Base-by-base conservation (phyloP, 2,797 vertebrate species). In the Macrochelys suwanniensis region DNA sequence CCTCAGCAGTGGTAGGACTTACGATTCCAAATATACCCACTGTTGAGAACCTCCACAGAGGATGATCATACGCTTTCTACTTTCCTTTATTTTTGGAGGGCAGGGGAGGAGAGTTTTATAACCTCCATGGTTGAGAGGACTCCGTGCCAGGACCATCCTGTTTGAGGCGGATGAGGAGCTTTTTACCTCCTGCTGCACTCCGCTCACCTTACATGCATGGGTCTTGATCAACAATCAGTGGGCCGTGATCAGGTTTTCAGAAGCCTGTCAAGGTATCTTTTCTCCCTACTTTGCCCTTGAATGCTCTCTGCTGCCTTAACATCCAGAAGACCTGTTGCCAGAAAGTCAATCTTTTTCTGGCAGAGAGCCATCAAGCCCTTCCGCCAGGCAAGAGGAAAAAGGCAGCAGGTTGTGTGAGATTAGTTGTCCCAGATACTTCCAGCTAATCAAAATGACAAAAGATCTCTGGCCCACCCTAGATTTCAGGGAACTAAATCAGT, bases 21-120 rank as follows among this genome's bases (percentile, higher is more conserved):
- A 42, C 37, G n/a, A 0, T 68, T 51, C 28, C 7, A n/a, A 45
- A 47, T 53, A 31, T 1, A 0, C 17, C 5, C 4, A 2, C 37
- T 79, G 61, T 25, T 1, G 3, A 57, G 16, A 2, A 0, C 11
- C 8, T 84, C 54, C 42, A 16, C 47, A 68, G 15, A 77, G 6
- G n/a, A n/a, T 61, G 23, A 17, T 78, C 15, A 1, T 53, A 53
- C 2, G 33, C 42, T 8, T 71, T 83, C 19, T 53, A 15, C 0
- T 11, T 19, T 80, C 80, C 47, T 59, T 59, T 59, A 59, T 5
- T 59, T 54, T 17, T 17, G 53, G 53, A 54, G 21, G 6, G 53
- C 8, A 47, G 53, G 19, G 25, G 26, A 7, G 54, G 25, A 5
- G 25, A 59, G 9, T 4, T 9, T 49, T 47, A 51, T 53, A 85